These are phyloP conservation scores for Motacilla tschutschensis DNA, from an alignment of 2,113 vertebrate species.

Conservation along the genomic window DNA sequence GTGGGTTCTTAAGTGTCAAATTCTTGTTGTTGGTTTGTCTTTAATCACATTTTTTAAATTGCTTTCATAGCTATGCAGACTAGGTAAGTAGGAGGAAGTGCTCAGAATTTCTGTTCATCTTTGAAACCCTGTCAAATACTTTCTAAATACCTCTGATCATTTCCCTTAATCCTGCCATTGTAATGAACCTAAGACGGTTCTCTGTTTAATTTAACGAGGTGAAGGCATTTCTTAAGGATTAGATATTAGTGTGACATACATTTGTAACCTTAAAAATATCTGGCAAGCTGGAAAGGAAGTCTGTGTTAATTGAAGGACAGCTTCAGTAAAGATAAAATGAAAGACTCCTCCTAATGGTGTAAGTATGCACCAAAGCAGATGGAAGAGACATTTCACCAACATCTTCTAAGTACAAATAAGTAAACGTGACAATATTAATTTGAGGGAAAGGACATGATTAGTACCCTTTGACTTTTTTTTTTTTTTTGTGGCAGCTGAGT, in stretches of 20 bases:
- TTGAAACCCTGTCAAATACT: not conserved
- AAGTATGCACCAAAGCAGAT: not conserved
- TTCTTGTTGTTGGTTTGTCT: not conserved
- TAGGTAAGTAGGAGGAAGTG: not conserved
- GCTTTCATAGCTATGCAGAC: not conserved
- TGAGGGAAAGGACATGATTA: not conserved
- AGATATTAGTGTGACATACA: not conserved
- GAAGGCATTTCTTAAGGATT: not conserved
- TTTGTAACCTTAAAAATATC: not conserved
- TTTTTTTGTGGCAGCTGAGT: not conserved
- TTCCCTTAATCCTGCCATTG: not conserved
- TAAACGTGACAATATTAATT: slow-evolving; percentile 31
- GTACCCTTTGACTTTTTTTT: not conserved
- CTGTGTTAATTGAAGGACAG: not conserved
- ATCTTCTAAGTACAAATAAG: not conserved
- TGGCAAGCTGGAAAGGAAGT: not conserved
- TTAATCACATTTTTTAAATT: not conserved
- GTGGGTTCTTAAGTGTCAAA: not conserved
- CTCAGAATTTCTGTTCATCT: not conserved
- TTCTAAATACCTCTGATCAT: not conserved
- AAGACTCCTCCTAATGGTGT: not conserved
- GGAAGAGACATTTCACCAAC: slow-evolving; percentile 6
- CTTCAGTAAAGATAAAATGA: not conserved
- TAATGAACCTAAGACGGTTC: not conserved
- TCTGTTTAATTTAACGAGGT: not conserved